phyloP scores from a whole-genome alignment of 1,140 invertebrate species.

The Hylaeus volcanicus region DNA sequence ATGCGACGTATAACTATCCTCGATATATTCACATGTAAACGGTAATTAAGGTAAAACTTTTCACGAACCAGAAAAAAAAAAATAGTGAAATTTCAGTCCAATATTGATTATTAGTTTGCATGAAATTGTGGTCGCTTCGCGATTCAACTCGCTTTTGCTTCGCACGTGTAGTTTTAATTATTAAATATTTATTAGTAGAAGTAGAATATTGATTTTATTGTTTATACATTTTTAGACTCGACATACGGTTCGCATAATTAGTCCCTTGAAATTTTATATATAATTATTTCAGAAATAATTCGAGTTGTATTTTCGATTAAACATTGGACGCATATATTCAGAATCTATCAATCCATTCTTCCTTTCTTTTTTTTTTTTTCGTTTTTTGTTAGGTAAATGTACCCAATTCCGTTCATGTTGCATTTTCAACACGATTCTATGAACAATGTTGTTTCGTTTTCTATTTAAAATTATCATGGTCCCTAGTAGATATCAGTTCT shows the following conservation, averaged over 20 bases:
- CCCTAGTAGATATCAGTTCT: no score
- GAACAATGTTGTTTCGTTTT: no score
- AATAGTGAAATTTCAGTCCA: no score
- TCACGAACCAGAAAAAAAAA: no score
- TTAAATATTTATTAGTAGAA: not conserved
- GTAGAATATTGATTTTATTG: constrained; percentile 13
- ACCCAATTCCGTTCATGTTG: no score
- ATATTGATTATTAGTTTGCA: not conserved
- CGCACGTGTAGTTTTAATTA: not conserved
- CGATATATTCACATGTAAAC: not conserved
- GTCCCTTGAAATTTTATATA: not conserved
- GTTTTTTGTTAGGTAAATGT: no score
- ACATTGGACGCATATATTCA: no score
- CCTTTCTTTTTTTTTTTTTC: no score
- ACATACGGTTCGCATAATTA: not conserved
- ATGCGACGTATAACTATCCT: constrained; percentile 2
- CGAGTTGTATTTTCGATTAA: no score
- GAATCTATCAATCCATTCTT: no score
- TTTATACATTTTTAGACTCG: not conserved
- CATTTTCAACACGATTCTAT: no score
- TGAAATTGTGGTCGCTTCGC: not conserved
- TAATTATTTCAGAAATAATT: not conserved
- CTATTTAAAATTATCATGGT: no score
- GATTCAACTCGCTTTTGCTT: not conserved
- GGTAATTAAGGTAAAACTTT: not conserved